These are phyloP conservation scores for Aurelia sp. DNA, from an alignment of 30 jellyfish, hydroid and myxozoan genomes.

Conservation along the genomic window DNA sequence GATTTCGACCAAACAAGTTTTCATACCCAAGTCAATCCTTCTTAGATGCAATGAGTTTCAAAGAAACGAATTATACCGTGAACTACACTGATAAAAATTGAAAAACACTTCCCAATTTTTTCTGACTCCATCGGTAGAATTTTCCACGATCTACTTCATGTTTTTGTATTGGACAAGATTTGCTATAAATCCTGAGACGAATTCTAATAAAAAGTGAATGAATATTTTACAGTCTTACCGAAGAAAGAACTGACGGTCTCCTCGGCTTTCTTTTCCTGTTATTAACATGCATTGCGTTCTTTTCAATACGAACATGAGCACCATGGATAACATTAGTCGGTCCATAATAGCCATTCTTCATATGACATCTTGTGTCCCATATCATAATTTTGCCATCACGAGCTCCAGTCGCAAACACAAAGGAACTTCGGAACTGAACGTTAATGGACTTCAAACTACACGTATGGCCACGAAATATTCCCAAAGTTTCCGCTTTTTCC, in stretches of 20 bases:
- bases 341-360: slow-evolving; percentile 90
- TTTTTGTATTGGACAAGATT: no score
- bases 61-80: no score
- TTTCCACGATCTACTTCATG: no score
- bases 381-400: slow-evolving; percentile 97
- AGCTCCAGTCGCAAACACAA: slow-evolving; percentile 98
- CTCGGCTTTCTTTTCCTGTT: slow-evolving; percentile 72
- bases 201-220: not conserved
- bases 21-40: no score
- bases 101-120: not conserved
- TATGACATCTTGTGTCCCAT: slow-evolving; percentile 97
- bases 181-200: no score
- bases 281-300: slow-evolving; percentile 56
- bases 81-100: no score
- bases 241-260: slow-evolving; percentile 65
- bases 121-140: no score
- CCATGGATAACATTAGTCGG: slow-evolving; percentile 85
- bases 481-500: slow-evolving; percentile 89
- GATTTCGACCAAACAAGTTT: no score
- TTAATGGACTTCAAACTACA: slow-evolving; percentile 93
- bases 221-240: slow-evolving; percentile 11
- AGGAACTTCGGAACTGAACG: slow-evolving; percentile 68
- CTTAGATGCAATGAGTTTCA: no score
- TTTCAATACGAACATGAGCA: slow-evolving; percentile 77
- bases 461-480: slow-evolving; percentile 96